Evolutionary conservation across 2,888 invertebrate genomes (phyloP).

Genomic region (Caenorhabditis parvicauda): DNA sequence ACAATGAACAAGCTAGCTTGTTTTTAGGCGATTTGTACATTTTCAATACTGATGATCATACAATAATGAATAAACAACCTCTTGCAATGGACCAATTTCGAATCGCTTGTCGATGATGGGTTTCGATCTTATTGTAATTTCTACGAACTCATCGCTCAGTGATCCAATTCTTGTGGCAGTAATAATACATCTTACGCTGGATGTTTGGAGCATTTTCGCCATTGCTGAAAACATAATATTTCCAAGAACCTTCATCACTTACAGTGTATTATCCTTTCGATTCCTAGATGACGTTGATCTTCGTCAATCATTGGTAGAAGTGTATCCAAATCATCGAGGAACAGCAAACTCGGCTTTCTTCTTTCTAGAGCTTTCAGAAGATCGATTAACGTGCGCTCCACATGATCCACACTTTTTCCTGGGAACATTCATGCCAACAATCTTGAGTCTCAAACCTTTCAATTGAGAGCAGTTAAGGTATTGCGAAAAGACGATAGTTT

Average conservation of each 20-base stretch:
- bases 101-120: constrained; percentile 18
- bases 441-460: constrained; percentile 9
- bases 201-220: constrained; percentile 15
- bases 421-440: background rate
- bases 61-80: constrained; percentile 5
- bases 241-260: constrained; percentile 5
- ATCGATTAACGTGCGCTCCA: constrained; percentile 35
- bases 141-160: constrained; percentile 23
- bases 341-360: constrained; percentile 36
- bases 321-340: constrained; percentile 49
- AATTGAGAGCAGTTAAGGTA: constrained; percentile 10
- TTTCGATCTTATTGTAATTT: constrained; percentile 19
- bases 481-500: constrained; percentile 12
- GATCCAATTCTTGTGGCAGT: constrained; percentile 19
- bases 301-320: constrained; percentile 40
- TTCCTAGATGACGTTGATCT: constrained; percentile 42
- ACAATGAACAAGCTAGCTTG: too few species aligned
- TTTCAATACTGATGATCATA: too few species aligned
- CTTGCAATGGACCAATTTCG: constrained; percentile 11
- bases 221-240: constrained; percentile 16
- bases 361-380: constrained; percentile 20
- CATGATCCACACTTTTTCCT: constrained; percentile 40
- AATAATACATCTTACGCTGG: constrained; percentile 18
- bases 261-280: constrained; percentile 45
- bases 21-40: too few species aligned